Evolutionary conservation across 92 coral and sea anemone species (phyloP), one percentile per base, ranked within the genome.

Genomic region (Phymanthus crucifer): DNA sequence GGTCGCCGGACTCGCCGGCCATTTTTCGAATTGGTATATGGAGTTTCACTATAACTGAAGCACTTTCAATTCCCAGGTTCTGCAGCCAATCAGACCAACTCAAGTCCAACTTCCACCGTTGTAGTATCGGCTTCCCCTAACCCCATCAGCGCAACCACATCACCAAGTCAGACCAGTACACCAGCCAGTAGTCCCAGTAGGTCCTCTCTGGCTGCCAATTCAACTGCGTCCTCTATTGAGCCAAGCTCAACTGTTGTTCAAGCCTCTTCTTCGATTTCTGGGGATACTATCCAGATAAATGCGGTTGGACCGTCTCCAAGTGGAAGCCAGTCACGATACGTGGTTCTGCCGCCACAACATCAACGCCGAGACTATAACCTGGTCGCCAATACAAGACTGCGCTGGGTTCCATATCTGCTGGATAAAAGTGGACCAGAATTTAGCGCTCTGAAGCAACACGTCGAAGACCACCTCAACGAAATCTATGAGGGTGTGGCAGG

Each of bases 361-460:
- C 31, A 75, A 43, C 80, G 80, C 0, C 69, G 80, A 3, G 80
- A 75, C 45, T 75, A 24, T 36, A 47, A 50, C 32, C 32, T 75
- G 24, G 32, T 57, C 33, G 80, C 80, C 47, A 27, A 75, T 75
- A 75, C 80, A n/a, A 54, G 23, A 24, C 21, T 57, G 54, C 64
- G 27, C 31, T 75, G 80, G 80, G 65, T 75, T 19, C 45, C 31
- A 13, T 75, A 75, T 33, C 40, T 75, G 7, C 48, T 57, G 0
- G 80, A 75, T 57, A 37, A 57, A 43, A 32, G 32, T 12, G 70
- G 80, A 0, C 45, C 70, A 19, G 80, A 75, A 71, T 75, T 75
- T 43, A 75, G 40, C 21, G 64, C 34, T 7, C 21, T 75, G 80
- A 26, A 34, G 38, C 64, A 75, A 16, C 6, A 27, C 46, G 40